Base-by-base conservation (phyloP, 2,113 vertebrate species). In the Lepisosteus osseus region DNA sequence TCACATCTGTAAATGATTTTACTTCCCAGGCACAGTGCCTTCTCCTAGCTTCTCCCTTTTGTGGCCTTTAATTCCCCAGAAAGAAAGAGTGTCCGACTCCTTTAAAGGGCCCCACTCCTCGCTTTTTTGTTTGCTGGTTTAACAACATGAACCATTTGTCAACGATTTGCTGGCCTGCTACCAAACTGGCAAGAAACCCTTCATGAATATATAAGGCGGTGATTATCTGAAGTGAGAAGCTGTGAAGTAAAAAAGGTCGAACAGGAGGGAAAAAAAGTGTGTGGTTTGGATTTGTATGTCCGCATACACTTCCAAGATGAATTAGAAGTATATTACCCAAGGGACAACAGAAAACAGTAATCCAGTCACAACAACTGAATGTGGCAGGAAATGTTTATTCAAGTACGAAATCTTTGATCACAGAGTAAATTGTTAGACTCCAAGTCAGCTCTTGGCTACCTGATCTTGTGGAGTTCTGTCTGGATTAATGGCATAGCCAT, bases 1-100 rank as follows among this genome's bases (percentile, higher is more conserved):
- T 78, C 47, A 82, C 82, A 85, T 86, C 78, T 84, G 85, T 59
- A 62, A 77, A 67, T 75, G 75, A 74, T 86, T 81, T 71, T 41
- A 72, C 45, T 67, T 80, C 40, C 72, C 47, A 68, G 76, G 71
- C 76, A 78, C 51, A 54, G 47, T 71, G 68, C 77, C 76, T 63
- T 51, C 13, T 40, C 54, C 69, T 44, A 59, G 67, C 9, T 61
- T 72, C 69, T 77, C 64, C 61, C 51, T 57, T 73, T 61, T 76
- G 59, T 75, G 47, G 41, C 72, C 72, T 65, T 41, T 43, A 65
- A 72, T 77, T 68, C 75, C 66, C 44, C 44, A 54, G 12, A 66
- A 64, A 45, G 14, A 67, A 56, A 65, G 45, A 70, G 42, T 8
- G 8, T 47, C n/a, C 44, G 6, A 7, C 67, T 66, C 43, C 14